These are phyloP conservation scores for Hylia prasina DNA, from an alignment of 2,113 vertebrate species.

Conservation along the genomic window DNA sequence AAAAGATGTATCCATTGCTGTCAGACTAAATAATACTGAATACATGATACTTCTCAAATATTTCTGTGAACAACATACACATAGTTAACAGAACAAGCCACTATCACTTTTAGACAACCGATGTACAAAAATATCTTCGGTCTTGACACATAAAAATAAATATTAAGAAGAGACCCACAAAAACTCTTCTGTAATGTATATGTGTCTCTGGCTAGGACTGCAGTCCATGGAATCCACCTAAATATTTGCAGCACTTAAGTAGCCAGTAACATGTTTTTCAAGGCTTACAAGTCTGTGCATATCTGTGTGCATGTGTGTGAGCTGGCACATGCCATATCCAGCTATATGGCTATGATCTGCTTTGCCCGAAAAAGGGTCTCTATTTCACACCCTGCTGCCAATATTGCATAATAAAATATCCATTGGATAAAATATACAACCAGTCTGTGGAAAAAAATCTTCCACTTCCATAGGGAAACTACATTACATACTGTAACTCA, in stretches of 20 bases:
- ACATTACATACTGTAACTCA: background rate
- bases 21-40: background rate
- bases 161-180: background rate
- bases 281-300: accelerated
- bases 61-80: background rate
- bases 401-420: background rate
- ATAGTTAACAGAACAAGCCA: background rate
- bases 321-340: background rate
- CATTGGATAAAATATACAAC: background rate
- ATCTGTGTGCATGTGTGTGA: too few species aligned
- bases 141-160: background rate
- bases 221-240: background rate
- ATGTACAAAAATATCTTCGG: accelerated
- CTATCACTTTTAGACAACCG: accelerated
- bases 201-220: background rate
- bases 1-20: background rate
- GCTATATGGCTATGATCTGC: background rate
- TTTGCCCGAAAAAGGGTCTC: background rate
- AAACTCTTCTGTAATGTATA: background rate
- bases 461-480: background rate
- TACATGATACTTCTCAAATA: background rate
- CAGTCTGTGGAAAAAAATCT: background rate
- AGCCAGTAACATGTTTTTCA: background rate
- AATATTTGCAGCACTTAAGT: background rate
- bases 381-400: background rate